Evolutionary conservation across 2,888 invertebrate genomes (phyloP), one percentile per base, ranked within the genome.

Genomic region (Dichetophora obliterata): DNA sequence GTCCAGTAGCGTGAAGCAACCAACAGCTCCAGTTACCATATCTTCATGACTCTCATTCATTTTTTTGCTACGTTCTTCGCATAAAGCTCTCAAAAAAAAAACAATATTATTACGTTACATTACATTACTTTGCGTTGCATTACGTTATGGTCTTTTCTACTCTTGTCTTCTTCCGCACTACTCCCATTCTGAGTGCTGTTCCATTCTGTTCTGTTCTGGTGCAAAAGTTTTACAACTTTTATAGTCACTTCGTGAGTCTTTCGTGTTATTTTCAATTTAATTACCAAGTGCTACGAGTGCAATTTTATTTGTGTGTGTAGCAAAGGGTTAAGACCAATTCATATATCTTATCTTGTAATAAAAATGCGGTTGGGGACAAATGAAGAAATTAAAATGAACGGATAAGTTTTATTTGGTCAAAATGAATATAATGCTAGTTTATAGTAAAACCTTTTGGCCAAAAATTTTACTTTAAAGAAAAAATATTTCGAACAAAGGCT

Each of bases 211-310:
- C 19, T 11, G 11, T 66, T 66, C 63, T 74, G 43, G 22, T 52
- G 27, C 50, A 74, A 65, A 65, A 74, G 74, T 74, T 74, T 65
- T 74, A 74, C 54, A 65, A 57, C 74, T 74, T 74, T 74, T 65
- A 74, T 54, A 34, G 66, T 74, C 74, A 52, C 34, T 43, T n/a
- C 34, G 65, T 61, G 16, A 8, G 52, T 34, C 65, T 50, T 65
- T 74, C 54, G 74, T 74, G 66, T 66, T 73, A 54, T 63, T 61
- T 74, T 65, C 74, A 66, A 74, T 74, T 74, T 74, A 74, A 74
- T 74, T 74, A 74, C 74, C 14, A 43, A 43, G 70, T 24, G 70
- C 66, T 43, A 50, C 27, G 50, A 27, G 68, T 68, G 68, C 68
- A 48, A 24, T 50, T 63, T 68, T 68, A 68, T 50, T 50, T 19